phyloP scores from a whole-genome alignment of 1,140 invertebrate species.

The Limonius californicus region DNA sequence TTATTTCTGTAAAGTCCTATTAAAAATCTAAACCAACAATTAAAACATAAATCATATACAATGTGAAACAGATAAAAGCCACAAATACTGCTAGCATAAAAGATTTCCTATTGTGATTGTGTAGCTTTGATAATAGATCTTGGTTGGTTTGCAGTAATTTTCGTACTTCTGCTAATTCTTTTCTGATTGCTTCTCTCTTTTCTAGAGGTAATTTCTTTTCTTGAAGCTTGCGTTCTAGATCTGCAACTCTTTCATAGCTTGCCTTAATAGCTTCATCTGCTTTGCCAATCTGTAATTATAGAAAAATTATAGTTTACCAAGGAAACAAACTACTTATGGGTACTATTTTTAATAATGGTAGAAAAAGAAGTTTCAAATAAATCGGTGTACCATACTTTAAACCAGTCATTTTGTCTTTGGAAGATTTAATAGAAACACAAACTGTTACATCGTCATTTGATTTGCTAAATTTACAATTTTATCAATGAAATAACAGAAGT shows the following conservation, averaged over 20 bases:
- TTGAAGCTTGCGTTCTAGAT: conserved; percentile 43
- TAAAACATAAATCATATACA: conserved; percentile 33
- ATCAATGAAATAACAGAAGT: too few relatives aligned
- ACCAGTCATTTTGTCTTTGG: too few relatives aligned
- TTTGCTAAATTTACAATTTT: too few relatives aligned
- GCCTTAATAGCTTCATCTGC: conserved; percentile 44
- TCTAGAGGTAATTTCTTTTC: conserved; percentile 24
- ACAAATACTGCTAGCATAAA: conserved; percentile 27
- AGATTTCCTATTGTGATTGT: conserved; percentile 26
- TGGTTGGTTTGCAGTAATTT: conserved; percentile 26
- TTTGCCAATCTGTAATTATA: conserved; percentile 41
- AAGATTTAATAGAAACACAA: too few relatives aligned
- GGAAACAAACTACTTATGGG: too few relatives aligned
- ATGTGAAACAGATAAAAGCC: conserved; percentile 27
- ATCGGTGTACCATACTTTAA: too few relatives aligned
- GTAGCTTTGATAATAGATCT: conserved; percentile 21
- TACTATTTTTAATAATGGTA: too few relatives aligned
- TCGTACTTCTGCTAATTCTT: conserved; percentile 27
- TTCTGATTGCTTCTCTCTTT: conserved; percentile 20
- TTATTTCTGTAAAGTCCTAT: too few relatives aligned
- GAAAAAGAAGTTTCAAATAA: too few relatives aligned
- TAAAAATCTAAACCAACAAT: neutral
- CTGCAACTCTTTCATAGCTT: conserved; percentile 38
- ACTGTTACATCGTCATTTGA: too few relatives aligned
- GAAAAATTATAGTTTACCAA: too few relatives aligned